Percentiles rank a stretch among this genome's conserved stretches.
These are phyloP conservation scores for Platyrinchus mystaceus DNA, from an alignment of 2,797 vertebrate genomes.

Conservation along the genomic window DNA sequence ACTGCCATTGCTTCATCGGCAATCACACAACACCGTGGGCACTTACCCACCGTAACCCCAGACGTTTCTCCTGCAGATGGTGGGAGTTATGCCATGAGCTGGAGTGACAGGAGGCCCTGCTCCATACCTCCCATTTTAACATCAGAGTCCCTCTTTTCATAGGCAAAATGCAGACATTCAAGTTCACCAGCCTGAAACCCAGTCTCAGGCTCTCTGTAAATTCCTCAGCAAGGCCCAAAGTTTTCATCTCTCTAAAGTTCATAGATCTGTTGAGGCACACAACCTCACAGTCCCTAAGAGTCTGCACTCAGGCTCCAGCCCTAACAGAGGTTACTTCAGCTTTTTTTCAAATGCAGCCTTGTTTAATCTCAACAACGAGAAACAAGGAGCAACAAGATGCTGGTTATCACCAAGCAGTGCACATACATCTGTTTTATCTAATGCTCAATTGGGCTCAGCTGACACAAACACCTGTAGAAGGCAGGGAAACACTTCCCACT, in stretches of 20 bases:
- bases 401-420: background rate
- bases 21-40: background rate
- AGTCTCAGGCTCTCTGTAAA: background rate
- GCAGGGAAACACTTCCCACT: background rate
- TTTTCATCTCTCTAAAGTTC: background rate
- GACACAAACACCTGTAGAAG: background rate
- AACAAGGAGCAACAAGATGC: background rate
- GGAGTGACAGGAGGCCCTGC: background rate
- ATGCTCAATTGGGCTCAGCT: background rate
- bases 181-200: background rate
- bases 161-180: background rate
- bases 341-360: background rate
- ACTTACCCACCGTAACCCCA: background rate
- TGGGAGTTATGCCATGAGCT: background rate
- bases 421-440: background rate
- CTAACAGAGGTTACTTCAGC: rapidly evolving
- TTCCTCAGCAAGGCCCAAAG: background rate
- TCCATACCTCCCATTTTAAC: background rate
- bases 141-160: background rate
- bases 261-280: rapidly evolving
- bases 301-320: rapidly evolving
- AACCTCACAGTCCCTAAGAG: rapidly evolving
- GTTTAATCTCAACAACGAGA: background rate
- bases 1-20: background rate
- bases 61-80: background rate